Conservation (phyloP, 2,113 vertebrate genomes). For the Erythrolamprus reginae region DNA sequence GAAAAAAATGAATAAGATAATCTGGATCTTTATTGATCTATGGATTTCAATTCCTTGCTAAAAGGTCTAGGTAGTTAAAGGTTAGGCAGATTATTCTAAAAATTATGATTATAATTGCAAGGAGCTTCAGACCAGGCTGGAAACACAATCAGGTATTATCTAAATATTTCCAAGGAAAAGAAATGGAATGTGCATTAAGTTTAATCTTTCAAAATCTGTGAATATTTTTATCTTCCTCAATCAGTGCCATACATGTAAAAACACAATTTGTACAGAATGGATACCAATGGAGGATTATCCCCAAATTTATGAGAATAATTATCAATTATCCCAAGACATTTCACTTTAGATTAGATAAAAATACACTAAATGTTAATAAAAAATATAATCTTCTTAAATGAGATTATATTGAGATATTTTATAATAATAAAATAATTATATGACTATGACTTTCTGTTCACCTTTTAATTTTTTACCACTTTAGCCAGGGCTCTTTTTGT, state of each 20-base stretch:
- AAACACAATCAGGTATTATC: constrained; percentile 12
- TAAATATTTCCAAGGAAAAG: background rate
- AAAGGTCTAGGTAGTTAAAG: background rate
- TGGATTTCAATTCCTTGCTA: background rate
- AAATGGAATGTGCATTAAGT: background rate
- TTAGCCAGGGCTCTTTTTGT: constrained; percentile 5
- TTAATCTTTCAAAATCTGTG: background rate
- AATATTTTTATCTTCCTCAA: background rate
- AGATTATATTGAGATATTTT: constrained; percentile 26
- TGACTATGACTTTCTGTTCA: constrained; percentile 6
- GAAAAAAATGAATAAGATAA: background rate
- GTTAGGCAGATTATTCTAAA: background rate
- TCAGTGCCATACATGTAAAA: constrained; percentile 42
- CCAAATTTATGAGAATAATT: constrained; percentile 46
- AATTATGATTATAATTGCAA: constrained; percentile 6
- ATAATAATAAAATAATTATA: background rate
- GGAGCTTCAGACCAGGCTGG: background rate
- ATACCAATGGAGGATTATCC: constrained; percentile 51
- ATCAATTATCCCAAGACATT: constrained; percentile 30
- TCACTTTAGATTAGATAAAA: background rate
- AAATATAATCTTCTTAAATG: constrained; percentile 26
- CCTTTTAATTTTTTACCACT: constrained; percentile 25
- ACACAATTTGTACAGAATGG: constrained; percentile 51
- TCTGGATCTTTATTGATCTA: background rate
- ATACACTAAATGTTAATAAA: background rate